Evolutionary conservation across 2,888 invertebrate species (phyloP).

Genomic region (Amphiduros pacificus): DNA sequence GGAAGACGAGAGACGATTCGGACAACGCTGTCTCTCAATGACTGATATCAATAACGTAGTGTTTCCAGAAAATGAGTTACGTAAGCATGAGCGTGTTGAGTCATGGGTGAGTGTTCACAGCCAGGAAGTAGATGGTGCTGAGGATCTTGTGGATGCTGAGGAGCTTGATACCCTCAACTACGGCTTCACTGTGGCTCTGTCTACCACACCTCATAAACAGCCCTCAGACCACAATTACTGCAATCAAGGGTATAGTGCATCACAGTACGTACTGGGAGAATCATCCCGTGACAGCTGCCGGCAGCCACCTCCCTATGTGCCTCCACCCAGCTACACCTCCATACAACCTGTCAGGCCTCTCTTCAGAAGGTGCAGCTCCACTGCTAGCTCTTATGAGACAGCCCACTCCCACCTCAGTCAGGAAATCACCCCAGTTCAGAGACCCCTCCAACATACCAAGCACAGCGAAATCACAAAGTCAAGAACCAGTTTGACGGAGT

Average conservation of each 20-base stretch:
- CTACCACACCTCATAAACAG: conserved; percentile 6
- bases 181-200: conserved; percentile 4
- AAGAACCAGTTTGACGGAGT: background rate
- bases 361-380: conserved; percentile 4
- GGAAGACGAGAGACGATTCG: too few relatives aligned
- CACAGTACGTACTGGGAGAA: background rate
- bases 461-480: too few relatives aligned
- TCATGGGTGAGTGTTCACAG: background rate
- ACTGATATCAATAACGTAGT: too few relatives aligned
- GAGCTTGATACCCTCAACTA: background rate
- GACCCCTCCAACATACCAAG: too few relatives aligned
- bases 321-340: conserved; percentile 25
- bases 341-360: background rate
- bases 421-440: too few relatives aligned
- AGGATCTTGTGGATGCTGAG: too few relatives aligned
- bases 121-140: too few relatives aligned
- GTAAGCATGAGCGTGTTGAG: background rate
- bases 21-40: too few relatives aligned
- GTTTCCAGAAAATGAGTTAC: background rate
- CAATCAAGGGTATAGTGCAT: background rate
- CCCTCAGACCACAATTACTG: conserved; percentile 4
- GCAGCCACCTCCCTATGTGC: conserved; percentile 26
- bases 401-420: conserved; percentile 2
- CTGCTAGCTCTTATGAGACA: conserved; percentile 7
- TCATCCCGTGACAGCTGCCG: background rate